phyloP scores from a whole-genome alignment of 2,888 invertebrate species.

The Philhelius pedissequus region DNA sequence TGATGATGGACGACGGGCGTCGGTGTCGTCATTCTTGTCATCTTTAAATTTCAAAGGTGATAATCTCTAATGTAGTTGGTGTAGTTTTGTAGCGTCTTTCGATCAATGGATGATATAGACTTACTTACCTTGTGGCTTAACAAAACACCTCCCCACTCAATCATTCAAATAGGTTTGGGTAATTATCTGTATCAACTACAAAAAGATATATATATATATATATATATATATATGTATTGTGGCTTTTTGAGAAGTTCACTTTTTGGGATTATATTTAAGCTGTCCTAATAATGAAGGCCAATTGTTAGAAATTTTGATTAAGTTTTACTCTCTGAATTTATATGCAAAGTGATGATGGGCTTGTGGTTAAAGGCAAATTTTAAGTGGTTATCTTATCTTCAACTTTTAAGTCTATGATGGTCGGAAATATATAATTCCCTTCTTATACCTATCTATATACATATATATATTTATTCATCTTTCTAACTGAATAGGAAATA shows the following conservation, averaged over 20 bases:
- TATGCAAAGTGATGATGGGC: constrained; percentile 3
- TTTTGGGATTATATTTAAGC: constrained; percentile 10
- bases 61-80: constrained; percentile 13
- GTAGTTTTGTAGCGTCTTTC: not conserved
- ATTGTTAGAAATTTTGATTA: constrained; percentile 35
- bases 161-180: constrained; percentile 8
- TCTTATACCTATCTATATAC: too few relatives aligned
- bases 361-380: not conserved
- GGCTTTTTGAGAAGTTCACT: not conserved
- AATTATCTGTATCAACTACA: constrained; percentile 50
- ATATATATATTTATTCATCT: not conserved
- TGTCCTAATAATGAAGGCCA: constrained; percentile 27
- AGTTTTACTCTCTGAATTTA: not conserved
- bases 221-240: not conserved
- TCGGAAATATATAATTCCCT: not conserved
- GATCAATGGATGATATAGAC: not conserved
- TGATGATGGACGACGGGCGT: not conserved
- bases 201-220: constrained; percentile 35
- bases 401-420: not conserved
- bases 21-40: not conserved
- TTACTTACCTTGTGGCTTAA: constrained; percentile 18
- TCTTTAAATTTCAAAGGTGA: constrained; percentile 36
- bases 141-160: not conserved
- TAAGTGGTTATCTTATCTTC: not conserved
- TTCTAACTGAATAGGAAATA: not conserved